phyloP scores from a whole-genome alignment of 2,888 invertebrate genomes.

The Acanthococcus lagerstroemiae region DNA sequence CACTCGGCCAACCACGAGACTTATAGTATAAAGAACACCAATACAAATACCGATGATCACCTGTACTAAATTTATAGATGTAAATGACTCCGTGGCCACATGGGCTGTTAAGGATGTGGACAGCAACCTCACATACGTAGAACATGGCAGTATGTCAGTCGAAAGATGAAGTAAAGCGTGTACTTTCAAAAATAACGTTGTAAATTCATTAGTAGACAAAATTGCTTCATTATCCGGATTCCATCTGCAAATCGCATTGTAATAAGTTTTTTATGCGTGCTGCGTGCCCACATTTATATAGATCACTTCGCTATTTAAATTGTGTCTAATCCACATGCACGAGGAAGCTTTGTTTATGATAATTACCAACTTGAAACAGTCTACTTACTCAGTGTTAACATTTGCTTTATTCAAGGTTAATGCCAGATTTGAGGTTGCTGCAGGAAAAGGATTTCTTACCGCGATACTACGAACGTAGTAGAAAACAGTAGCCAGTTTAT shows the following conservation, averaged over 20 bases:
- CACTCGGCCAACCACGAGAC: no score
- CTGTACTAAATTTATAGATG: constrained; percentile 61
- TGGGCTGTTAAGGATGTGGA: constrained; percentile 62
- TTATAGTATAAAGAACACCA: background rate
- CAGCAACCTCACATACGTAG: constrained; percentile 52
- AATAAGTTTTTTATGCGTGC: no score
- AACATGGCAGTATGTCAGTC: constrained; percentile 52
- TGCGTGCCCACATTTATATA: no score
- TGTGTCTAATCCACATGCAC: no score
- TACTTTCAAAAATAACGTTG: constrained; percentile 52
- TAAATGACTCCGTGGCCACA: constrained; percentile 67
- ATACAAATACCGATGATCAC: constrained; percentile 39
- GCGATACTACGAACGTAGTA: constrained; percentile 75
- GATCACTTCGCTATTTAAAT: no score
- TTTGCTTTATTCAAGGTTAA: constrained; percentile 52
- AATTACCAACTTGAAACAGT: background rate
- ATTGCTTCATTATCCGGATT: constrained; percentile 49
- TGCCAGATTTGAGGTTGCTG: constrained; percentile 67
- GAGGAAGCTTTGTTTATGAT: no score
- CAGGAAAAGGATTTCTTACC: constrained; percentile 75
- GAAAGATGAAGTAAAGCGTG: constrained; percentile 50
- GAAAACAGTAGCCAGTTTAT: constrained; percentile 71
- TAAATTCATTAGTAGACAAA: constrained; percentile 50
- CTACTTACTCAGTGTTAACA: constrained; percentile 27
- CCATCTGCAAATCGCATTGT: constrained; percentile 41